phyloP scores from a whole-genome alignment of 2,113 vertebrate species.

The Oryzias melastigma region DNA sequence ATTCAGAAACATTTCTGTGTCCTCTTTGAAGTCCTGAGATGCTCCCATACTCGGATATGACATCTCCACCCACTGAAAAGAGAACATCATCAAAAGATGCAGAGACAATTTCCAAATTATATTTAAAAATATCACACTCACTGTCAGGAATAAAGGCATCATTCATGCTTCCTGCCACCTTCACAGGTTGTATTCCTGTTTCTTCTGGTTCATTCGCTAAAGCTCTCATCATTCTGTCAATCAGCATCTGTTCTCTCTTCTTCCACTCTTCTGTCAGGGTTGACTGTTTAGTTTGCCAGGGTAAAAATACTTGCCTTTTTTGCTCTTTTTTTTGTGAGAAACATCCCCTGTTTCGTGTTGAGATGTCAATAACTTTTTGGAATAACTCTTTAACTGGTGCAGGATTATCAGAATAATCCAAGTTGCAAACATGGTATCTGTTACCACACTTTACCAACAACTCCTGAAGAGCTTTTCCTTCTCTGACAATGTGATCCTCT shows the following conservation, averaged over 20 bases:
- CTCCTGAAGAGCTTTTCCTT: too few relatives aligned
- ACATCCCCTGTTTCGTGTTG: neutral
- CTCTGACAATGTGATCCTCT: too few relatives aligned
- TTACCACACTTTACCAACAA: neutral
- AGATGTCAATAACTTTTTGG: rapidly evolving
- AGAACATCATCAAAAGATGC: neutral
- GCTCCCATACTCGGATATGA: neutral
- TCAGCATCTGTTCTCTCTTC: too few relatives aligned
- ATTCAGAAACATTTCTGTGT: conserved; percentile 5
- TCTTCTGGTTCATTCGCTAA: too few relatives aligned
- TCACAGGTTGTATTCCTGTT: neutral
- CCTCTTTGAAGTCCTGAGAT: too few relatives aligned
- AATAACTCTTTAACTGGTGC: rapidly evolving
- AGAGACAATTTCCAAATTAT: too few relatives aligned
- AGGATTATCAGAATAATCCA: rapidly evolving
- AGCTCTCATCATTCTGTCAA: too few relatives aligned
- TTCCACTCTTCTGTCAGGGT: neutral
- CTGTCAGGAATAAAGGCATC: rapidly evolving
- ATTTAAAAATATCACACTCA: conserved; percentile 4
- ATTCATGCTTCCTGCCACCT: neutral
- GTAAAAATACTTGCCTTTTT: neutral
- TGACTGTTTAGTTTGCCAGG: neutral
- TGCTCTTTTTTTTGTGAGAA: conserved; percentile 3
- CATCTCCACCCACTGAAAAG: neutral
- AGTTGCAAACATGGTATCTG: conserved; percentile 9